Conservation (phyloP, 23 tunicate genomes). For the Phallusia fumigata region DNA sequence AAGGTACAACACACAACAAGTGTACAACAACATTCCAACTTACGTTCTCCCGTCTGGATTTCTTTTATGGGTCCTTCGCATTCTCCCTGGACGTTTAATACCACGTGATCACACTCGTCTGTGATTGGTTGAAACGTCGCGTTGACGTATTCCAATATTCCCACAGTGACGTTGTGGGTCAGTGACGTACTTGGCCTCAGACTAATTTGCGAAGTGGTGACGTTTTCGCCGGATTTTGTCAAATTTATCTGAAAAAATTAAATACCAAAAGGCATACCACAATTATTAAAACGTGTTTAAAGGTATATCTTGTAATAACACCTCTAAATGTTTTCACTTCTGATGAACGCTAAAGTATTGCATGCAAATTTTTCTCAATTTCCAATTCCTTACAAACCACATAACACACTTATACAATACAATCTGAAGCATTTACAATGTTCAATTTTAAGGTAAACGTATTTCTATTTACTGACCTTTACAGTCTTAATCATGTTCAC, state of each 20-base stretch:
- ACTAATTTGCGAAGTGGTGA: background rate
- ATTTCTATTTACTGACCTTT: background rate
- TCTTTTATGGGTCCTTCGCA: background rate
- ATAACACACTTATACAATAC: too few relatives aligned
- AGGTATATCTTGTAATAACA: too few relatives aligned
- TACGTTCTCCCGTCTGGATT: too few relatives aligned
- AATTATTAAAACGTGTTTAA: too few relatives aligned
- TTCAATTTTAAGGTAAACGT: background rate
- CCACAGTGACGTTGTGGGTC: background rate
- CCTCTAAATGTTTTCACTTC: too few relatives aligned
- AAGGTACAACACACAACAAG: too few relatives aligned
- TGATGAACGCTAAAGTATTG: too few relatives aligned
- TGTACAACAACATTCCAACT: too few relatives aligned
- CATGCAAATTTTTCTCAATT: too few relatives aligned
- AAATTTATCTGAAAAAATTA: background rate
- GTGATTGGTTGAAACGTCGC: background rate
- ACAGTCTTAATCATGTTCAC: background rate
- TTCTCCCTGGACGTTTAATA: background rate
- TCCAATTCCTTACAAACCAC: too few relatives aligned
- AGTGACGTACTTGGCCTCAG: background rate
- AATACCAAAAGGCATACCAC: too few relatives aligned
- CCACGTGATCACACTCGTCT: background rate
- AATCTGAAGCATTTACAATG: too few relatives aligned
- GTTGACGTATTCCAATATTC: background rate
- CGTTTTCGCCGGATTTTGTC: background rate